Evolutionary conservation across 37 sponge, comb jelly and placozoan species (phyloP).

Genomic region (Geodia barretti): DNA sequence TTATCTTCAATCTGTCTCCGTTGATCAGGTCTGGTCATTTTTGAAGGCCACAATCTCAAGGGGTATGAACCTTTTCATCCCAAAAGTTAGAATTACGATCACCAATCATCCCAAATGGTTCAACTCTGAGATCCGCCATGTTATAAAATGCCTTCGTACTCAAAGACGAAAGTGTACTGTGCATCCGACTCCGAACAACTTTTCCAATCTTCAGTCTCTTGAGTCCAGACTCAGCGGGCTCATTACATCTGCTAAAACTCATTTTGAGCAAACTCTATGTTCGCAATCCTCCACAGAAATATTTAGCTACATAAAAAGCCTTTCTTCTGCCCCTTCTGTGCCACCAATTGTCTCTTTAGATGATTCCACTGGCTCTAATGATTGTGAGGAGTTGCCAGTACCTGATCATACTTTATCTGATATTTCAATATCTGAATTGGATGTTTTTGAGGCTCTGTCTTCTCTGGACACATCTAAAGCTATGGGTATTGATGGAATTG

Average conservation of each 20-base stretch:
- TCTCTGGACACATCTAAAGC: constrained; percentile 6
- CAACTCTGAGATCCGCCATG: constrained; percentile 7
- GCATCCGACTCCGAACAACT: background rate
- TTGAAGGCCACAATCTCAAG: background rate
- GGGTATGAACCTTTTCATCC: constrained; percentile 14
- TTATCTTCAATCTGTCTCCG: background rate
- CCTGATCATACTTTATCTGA: background rate
- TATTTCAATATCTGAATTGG: background rate
- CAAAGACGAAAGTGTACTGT: background rate
- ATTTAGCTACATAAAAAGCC: background rate
- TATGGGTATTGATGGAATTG: constrained; percentile 27
- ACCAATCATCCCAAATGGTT: constrained; percentile 5
- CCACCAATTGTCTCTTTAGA: background rate
- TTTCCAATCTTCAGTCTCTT: background rate
- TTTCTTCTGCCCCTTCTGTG: background rate
- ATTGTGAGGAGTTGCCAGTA: background rate
- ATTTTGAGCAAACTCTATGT: background rate
- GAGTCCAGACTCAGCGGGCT: background rate
- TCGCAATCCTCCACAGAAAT: background rate
- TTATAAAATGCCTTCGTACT: constrained; percentile 1
- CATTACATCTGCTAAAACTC: background rate
- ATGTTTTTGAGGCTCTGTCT: background rate
- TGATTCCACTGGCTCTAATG: background rate
- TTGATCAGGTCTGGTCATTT: constrained; percentile 17
- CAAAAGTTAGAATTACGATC: background rate